Evolutionary conservation across 2,113 vertebrate genomes (phyloP), one percentile per base, ranked within the genome.

Genomic region (Xenotilapia caudafasciata): DNA sequence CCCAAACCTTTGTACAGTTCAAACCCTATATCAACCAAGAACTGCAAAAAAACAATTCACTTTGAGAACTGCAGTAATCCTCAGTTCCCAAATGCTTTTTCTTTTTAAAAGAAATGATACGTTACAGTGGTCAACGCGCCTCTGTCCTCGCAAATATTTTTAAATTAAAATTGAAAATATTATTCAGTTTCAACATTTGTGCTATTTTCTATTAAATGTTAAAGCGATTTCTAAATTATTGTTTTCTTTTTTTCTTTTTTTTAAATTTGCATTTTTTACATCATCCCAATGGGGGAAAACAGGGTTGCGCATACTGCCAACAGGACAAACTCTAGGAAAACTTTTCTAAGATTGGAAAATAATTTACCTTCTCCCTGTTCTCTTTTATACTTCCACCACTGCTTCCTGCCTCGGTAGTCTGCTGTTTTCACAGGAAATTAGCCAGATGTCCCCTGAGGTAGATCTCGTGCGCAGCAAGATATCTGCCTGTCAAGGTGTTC

Each of bases 381-480:
- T 33, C 82, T 84, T 88, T 88, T 86, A 62, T 79, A 90, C 90
- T 86, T 90, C 90, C 86, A 85, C 89, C 83, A 38, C 92, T 80
- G 87, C 89, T 87, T 92, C 83, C 86, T 88, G 92, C 92, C 88
- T 90, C 68, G 7, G 83, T 90, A 89, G 90, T 91, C 92, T 90
- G 91, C 92, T 95, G 95, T 93, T 95, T 95, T 95, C 93, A 92
- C 92, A 94, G 93, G 93, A 95, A 95, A 95, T 95, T 94, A 95
- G 94, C 92, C 93, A 90, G 91, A 89, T 82, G 86, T 96, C 92
- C 95, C 93, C 91, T 28, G 92, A 93, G 95, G 92, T 93, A 35
- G 83, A 86, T 92, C 86, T 53, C 79, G 82, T 93, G 93, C 90
- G 87, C 90, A 92, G 90, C 91, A 85, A 93, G 92, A 95, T 92